A percentile compares a stretch with the other conserved stretches of the same genome.
These are phyloP conservation scores for Axis porcinus DNA, from an alignment of 2,113 vertebrate species.

Conservation along the genomic window DNA sequence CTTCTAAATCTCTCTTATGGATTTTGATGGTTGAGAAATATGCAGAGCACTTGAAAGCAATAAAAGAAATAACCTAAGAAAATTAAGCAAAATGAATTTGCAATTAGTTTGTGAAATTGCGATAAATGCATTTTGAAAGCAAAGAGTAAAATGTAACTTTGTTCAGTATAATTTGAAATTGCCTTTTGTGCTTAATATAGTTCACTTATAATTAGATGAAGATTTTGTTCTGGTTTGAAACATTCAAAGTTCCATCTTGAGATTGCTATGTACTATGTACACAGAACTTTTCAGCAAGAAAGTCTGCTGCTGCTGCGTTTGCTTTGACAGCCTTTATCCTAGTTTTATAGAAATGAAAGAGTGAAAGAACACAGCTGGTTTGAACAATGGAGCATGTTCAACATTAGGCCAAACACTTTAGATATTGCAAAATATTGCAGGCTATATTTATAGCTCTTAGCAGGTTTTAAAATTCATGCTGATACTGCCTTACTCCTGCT, in stretches of 20 bases:
- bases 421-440: constrained; percentile 89
- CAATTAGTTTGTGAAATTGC: constrained; percentile 83
- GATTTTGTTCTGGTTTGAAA: constrained; percentile 90
- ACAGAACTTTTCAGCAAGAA: constrained; percentile 87
- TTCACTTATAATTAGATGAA: constrained; percentile 89
- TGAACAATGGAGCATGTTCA: constrained; percentile 86
- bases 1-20: constrained; percentile 76
- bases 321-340: constrained; percentile 88
- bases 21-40: constrained; percentile 77
- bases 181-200: constrained; percentile 90
- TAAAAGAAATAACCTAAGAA: constrained; percentile 87
- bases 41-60: constrained; percentile 81
- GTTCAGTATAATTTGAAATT: constrained; percentile 86
- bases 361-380: constrained; percentile 89
- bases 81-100: constrained; percentile 86
- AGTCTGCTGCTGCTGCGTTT: constrained; percentile 83
- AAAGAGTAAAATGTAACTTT: constrained; percentile 87
- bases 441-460: constrained; percentile 85
- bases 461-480: constrained; percentile 86
- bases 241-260: constrained; percentile 87
- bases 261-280: constrained; percentile 87
- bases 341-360: constrained; percentile 86
- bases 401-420: constrained; percentile 88
- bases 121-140: constrained; percentile 83
- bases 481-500: constrained; percentile 80